These are phyloP conservation scores for Brachyptera risi DNA, from an alignment of 2,888 invertebrate species.

Conservation along the genomic window DNA sequence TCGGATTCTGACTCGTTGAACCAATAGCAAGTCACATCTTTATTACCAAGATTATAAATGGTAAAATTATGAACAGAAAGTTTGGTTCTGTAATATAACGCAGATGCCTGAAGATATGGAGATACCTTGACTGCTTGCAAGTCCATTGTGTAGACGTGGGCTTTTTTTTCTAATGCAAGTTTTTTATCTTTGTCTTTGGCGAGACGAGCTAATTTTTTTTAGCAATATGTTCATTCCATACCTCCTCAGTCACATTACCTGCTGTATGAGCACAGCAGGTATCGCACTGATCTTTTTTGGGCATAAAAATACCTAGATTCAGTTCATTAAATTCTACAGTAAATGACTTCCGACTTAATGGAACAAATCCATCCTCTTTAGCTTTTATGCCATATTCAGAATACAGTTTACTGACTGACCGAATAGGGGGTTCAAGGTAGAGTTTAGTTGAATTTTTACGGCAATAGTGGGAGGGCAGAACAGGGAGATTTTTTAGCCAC, in stretches of 20 bases:
- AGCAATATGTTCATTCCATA: constrained; percentile 31
- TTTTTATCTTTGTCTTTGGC: constrained; percentile 34
- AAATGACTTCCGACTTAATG: constrained; percentile 31
- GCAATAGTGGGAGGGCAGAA: constrained; percentile 34
- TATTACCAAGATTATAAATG: constrained; percentile 35
- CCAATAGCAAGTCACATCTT: constrained; percentile 36
- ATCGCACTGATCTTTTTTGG: constrained; percentile 37
- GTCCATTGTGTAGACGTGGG: constrained; percentile 35
- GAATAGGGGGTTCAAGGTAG: constrained; percentile 34
- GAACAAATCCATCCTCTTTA: constrained; percentile 27
- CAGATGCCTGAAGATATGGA: constrained; percentile 33
- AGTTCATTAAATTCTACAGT: constrained; percentile 30
- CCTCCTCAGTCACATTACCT: constrained; percentile 35
- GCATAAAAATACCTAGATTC: constrained; percentile 35
- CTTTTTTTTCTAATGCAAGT: constrained; percentile 21
- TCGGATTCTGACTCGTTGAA: constrained; percentile 33
- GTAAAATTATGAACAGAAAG: constrained; percentile 38
- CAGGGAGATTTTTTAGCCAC: neutral
- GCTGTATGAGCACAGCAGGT: constrained; percentile 34
- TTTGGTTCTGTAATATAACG: constrained; percentile 36
- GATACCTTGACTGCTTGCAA: constrained; percentile 35
- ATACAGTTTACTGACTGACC: constrained; percentile 29
- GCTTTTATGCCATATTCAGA: constrained; percentile 31
- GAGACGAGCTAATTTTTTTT: constrained; percentile 33
- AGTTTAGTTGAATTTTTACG: constrained; percentile 31